Base-by-base conservation (phyloP, 2,888 invertebrate species). In the Cantharis rufa region DNA sequence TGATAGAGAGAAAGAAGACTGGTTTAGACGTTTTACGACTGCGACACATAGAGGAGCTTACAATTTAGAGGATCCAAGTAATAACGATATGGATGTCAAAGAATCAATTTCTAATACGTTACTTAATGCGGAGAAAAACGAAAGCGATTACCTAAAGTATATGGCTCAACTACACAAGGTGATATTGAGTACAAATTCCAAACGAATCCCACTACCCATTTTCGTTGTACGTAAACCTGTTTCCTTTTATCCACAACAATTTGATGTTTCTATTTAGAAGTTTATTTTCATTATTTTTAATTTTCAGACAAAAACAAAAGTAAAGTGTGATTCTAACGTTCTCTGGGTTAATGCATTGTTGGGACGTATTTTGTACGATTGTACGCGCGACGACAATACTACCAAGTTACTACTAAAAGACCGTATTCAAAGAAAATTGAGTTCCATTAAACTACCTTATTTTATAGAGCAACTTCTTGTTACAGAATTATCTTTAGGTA, bases 1-100 rank as follows among this genome's bases (percentile, higher is more conserved):
- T n/a, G 94, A 95, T 82, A 90, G 96, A 71, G 96, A 97, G 84
- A 98, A 98, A 87, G 96, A 96, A 87, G 94, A 96, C 84, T 97
- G 97, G 97, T 97, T 90, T 80, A 80, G 87, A 70, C 82, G 86
- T 68, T 83, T 88, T 66, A 72, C 72, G 3, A 83, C 84, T 0
- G 87, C 87, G 5, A 86, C 85, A 4, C 85, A 85, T 69, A 80
- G 77, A 70, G 80, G 76, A 69, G 78, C 78, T 16, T 62, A 15
- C 68, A 62, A 21, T 28, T 71, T n/a, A 74, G 48, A 70, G 27
- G 73, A 72, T 15, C 71, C 62, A 28, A 2, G 10, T 16, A 74
- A 63, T 28, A n/a, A 11, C 10, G 64, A 64, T 5, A 10, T 13
- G n/a, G 68, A 48, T n/a, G 7, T 13, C 10, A 15, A 10, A 11